These are phyloP conservation scores for Nothocercus nigrocapillus DNA, from an alignment of 2,113 vertebrate genomes.

Conservation along the genomic window DNA sequence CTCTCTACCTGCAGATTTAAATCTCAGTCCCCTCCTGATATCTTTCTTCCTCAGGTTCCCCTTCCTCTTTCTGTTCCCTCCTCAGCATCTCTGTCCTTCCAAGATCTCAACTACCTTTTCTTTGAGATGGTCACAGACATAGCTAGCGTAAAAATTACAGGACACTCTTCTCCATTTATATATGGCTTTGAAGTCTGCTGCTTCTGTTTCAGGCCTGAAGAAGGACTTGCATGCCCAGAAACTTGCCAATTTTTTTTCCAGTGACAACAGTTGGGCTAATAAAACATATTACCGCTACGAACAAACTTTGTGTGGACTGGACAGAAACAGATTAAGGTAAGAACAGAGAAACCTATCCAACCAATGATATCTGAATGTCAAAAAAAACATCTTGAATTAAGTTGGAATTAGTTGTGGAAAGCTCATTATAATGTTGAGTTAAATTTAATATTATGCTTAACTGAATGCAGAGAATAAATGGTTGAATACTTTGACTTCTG, in stretches of 20 bases:
- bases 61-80: neutral
- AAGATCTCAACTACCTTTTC: neutral
- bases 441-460: neutral
- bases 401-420: neutral
- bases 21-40: neutral
- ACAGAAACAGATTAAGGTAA: neutral
- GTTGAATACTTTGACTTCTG: neutral
- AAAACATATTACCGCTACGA: constrained; percentile 5
- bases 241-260: neutral
- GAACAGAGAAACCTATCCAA: neutral
- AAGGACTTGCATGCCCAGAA: constrained; percentile 26
- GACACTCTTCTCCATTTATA: neutral
- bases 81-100: neutral
- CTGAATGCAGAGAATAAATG: neutral
- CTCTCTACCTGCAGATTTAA: neutral
- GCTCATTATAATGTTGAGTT: neutral
- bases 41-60: neutral
- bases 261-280: neutral
- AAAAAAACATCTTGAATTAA: neutral
- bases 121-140: neutral
- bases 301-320: constrained; percentile 24
- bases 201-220: constrained; percentile 14
- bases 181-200: neutral
- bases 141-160: neutral
- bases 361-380: neutral